Conservation (phyloP, 2,113 vertebrate genomes). For the Brachypteracias leptosomus region DNA sequence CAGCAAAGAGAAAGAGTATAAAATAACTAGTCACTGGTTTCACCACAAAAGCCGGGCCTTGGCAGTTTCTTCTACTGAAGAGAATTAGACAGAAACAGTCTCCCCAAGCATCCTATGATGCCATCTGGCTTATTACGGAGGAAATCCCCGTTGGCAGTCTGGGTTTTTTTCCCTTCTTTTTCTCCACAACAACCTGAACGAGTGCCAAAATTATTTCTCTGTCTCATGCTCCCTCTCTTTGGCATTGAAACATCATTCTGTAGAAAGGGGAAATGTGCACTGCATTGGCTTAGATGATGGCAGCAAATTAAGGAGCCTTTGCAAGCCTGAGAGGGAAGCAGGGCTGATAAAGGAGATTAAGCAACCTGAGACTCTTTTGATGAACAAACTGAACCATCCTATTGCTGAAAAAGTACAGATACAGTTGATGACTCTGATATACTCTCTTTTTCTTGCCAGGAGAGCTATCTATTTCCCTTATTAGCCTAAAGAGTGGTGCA, state of each 20-base stretch:
- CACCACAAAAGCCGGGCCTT: conserved; percentile 50
- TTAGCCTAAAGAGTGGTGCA: conserved; percentile 6
- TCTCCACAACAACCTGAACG: conserved; percentile 43
- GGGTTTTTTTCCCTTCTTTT: conserved; percentile 32
- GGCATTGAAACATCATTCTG: neutral
- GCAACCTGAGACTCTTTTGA: conserved; percentile 44
- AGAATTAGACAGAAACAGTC: conserved; percentile 59
- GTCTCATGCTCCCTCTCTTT: conserved; percentile 33
- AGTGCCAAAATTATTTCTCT: conserved; percentile 59
- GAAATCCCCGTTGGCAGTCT: conserved; percentile 67
- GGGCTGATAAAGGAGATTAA: conserved; percentile 42
- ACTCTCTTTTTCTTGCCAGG: conserved; percentile 3
- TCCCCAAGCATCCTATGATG: conserved; percentile 65
- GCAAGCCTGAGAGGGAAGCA: conserved; percentile 17
- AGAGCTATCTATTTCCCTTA: conserved; percentile 22
- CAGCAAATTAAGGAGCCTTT: conserved; percentile 39
- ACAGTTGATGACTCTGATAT: neutral
- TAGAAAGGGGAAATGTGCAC: conserved; percentile 5
- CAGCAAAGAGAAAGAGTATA: conserved; percentile 48
- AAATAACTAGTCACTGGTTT: conserved; percentile 50
- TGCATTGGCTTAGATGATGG: conserved; percentile 18
- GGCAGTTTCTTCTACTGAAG: conserved; percentile 49
- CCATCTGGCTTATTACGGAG: conserved; percentile 70
- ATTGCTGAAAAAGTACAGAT: conserved; percentile 20
- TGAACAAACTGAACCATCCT: conserved; percentile 30